phyloP scores from a whole-genome alignment of 2,797 vertebrate species.

The Leptoclinus maculatus region DNA sequence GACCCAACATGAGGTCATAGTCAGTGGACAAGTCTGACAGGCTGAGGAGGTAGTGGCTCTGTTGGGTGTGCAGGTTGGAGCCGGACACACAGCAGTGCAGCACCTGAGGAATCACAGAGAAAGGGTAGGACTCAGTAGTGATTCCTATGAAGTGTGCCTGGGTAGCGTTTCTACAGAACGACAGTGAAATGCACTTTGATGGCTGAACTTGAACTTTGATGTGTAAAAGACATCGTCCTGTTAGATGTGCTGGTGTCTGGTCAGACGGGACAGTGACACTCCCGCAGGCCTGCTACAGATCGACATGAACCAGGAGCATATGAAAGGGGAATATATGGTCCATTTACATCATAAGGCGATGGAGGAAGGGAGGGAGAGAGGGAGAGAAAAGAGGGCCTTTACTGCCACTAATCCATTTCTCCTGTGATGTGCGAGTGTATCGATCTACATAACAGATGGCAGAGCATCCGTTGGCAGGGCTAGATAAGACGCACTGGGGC shows the following conservation, averaged over 20 bases:
- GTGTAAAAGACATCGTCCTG: conserved; percentile 10
- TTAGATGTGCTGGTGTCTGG: conserved; percentile 25
- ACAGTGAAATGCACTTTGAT: conserved; percentile 27
- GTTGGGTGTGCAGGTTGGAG: conserved; percentile 93
- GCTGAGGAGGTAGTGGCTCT: conserved; percentile 94
- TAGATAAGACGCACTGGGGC: conserved; percentile 84
- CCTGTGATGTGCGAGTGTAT: conserved; percentile 84
- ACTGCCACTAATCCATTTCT: conserved; percentile 85
- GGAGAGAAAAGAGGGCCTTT: conserved; percentile 74
- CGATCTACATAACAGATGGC: conserved; percentile 86
- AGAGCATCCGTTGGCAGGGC: conserved; percentile 82
- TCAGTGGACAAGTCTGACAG: conserved; percentile 92
- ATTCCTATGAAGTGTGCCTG: conserved; percentile 15
- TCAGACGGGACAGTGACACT: conserved; percentile 43
- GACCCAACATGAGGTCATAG: conserved; percentile 92
- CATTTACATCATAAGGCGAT: conserved; percentile 76
- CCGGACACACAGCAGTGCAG: conserved; percentile 96
- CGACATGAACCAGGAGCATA: conserved; percentile 59
- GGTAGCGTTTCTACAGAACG: background rate
- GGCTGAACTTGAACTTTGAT: conserved; percentile 32
- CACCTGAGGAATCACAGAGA: conserved; percentile 78
- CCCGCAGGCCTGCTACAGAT: conserved; percentile 35
- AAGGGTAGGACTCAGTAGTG: background rate
- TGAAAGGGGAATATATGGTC: conserved; percentile 59
- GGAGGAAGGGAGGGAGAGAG: conserved; percentile 34